A percentile compares a stretch with the other conserved stretches of the same genome.
phyloP scores from a whole-genome alignment of 2,797 vertebrate species.

The Xenops minutus region DNA sequence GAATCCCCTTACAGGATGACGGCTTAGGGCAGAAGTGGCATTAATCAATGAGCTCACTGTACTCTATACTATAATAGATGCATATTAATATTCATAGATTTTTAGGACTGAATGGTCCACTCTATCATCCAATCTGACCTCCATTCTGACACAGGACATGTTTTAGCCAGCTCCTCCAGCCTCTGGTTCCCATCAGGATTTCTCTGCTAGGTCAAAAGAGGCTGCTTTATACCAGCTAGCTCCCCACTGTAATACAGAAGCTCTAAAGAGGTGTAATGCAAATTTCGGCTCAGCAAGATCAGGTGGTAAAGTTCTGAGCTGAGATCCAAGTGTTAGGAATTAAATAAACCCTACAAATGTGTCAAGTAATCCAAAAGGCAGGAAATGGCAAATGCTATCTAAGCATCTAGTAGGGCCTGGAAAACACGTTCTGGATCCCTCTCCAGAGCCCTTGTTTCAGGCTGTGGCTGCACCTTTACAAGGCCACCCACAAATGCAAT shows the following conservation, averaged over 20 bases:
- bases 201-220: not conserved
- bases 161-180: not conserved
- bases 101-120: conserved; percentile 36
- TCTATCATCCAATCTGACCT: conserved; percentile 49
- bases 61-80: conserved; percentile 36
- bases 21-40: conserved; percentile 33
- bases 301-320: not conserved
- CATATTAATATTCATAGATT: conserved; percentile 57
- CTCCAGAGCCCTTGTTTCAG: not conserved
- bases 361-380: not conserved
- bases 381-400: not conserved
- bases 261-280: not conserved
- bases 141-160: conserved; percentile 2
- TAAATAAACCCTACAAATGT: not conserved
- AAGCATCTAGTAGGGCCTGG: not conserved
- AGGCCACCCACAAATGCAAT: not conserved
- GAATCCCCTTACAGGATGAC: conserved; percentile 1
- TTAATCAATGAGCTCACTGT: conserved; percentile 46
- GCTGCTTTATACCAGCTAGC: not conserved
- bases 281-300: not conserved
- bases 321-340: not conserved
- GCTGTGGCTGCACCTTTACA: not conserved
- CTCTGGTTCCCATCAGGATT: not conserved
- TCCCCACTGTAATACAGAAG: not conserved
- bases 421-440: not conserved